These are phyloP conservation scores for Marisa cornuarietis DNA, from an alignment of 1,140 invertebrate species.

Conservation along the genomic window DNA sequence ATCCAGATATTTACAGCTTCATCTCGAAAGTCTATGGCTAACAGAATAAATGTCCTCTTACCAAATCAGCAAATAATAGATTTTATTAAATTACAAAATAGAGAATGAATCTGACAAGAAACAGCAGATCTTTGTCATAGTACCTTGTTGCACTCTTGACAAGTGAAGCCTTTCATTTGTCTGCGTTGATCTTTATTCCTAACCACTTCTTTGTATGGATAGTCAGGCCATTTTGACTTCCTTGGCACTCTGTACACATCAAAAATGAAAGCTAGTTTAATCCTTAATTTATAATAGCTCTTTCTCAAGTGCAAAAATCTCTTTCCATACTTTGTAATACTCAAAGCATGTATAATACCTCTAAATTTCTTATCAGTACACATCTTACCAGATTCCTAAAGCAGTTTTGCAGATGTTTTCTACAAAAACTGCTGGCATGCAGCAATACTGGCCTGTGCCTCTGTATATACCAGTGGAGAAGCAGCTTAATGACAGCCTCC, in stretches of 20 bases:
- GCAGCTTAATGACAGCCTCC: too few species aligned
- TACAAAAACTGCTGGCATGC: too few species aligned
- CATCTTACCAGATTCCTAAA: too few species aligned
- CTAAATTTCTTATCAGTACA: too few species aligned
- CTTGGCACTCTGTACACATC: slow-evolving; percentile 29
- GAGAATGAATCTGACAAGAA: not conserved
- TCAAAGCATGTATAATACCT: too few species aligned
- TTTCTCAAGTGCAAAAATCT: too few species aligned
- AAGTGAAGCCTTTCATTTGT: slow-evolving; percentile 50
- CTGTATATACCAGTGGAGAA: too few species aligned
- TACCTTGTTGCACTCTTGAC: slow-evolving; percentile 58
- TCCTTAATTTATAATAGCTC: too few species aligned
- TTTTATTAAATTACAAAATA: not conserved
- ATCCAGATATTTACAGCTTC: not conserved
- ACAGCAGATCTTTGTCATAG: not conserved
- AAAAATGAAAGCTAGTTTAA: not conserved
- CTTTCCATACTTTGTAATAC: too few species aligned
- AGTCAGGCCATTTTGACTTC: slow-evolving; percentile 30
- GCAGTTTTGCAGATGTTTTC: too few species aligned
- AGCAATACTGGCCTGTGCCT: too few species aligned
- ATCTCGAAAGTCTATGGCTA: not conserved
- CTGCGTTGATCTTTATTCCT: slow-evolving; percentile 51
- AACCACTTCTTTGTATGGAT: slow-evolving; percentile 55
- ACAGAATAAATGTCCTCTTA: not conserved
- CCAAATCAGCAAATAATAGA: not conserved